Conservation (phyloP, 2,888 invertebrate genomes). For the Endotricha flammealis region DNA sequence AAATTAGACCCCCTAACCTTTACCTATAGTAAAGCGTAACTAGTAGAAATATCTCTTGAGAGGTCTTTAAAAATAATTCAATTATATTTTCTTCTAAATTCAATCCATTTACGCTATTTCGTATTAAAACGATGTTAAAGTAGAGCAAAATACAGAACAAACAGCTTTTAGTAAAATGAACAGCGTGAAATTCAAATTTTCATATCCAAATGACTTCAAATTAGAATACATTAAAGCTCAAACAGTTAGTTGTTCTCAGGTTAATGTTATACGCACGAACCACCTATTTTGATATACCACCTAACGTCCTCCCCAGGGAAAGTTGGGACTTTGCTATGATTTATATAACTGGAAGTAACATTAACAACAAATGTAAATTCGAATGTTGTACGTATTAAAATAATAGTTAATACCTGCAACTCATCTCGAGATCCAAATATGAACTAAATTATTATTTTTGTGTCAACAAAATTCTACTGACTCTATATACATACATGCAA, state of each 20-base stretch:
- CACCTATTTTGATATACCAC: conserved; percentile 16
- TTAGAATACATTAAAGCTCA: conserved; percentile 6
- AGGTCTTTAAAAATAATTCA: too few relatives aligned
- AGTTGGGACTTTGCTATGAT: conserved; percentile 19
- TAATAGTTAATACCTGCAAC: too few relatives aligned
- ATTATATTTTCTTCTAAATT: too few relatives aligned
- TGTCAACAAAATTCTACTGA: too few relatives aligned
- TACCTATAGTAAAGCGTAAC: too few relatives aligned
- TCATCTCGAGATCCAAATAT: too few relatives aligned
- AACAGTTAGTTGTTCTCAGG: conserved; percentile 7
- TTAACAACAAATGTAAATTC: conserved; percentile 23
- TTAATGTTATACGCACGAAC: conserved; percentile 5
- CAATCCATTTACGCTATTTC: too few relatives aligned
- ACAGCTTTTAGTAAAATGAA: not conserved
- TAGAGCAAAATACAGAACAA: conserved; percentile 13
- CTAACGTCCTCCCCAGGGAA: conserved; percentile 17
- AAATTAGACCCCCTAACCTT: too few relatives aligned
- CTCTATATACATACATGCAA: too few relatives aligned
- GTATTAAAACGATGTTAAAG: too few relatives aligned
- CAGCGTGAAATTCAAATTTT: not conserved
- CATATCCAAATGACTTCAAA: conserved; percentile 5
- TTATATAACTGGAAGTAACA: conserved; percentile 22
- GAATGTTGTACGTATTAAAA: conserved; percentile 7
- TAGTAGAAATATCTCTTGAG: too few relatives aligned
- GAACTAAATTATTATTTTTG: too few relatives aligned